These are phyloP conservation scores for Gastrophysa polygoni DNA, from an alignment of 2,888 invertebrate species.

Conservation along the genomic window DNA sequence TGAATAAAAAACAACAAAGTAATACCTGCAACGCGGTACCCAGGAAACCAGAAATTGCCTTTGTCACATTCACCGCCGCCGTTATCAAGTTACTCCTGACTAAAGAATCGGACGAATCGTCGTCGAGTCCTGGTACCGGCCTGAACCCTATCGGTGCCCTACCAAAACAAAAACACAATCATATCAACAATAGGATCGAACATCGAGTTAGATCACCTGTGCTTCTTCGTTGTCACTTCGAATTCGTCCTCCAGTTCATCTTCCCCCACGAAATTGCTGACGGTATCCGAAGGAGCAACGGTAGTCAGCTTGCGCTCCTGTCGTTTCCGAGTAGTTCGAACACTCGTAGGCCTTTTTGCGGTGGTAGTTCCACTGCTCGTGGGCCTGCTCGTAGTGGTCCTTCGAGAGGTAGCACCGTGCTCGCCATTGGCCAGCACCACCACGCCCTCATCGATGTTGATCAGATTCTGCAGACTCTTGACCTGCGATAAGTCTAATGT, in stretches of 20 bases:
- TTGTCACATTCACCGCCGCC: conserved; percentile 77
- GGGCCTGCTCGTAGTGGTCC: conserved; percentile 10
- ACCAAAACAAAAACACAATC: too few species aligned
- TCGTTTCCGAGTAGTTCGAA: conserved; percentile 34
- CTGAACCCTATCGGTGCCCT: conserved; percentile 52
- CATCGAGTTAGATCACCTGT: too few species aligned
- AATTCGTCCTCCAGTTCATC: conserved; percentile 24
- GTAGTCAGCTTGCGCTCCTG: conserved; percentile 39
- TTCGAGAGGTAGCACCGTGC: conserved; percentile 35
- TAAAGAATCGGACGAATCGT: conserved; percentile 47
- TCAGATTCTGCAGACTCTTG: conserved; percentile 47
- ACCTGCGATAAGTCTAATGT: conserved; percentile 49
- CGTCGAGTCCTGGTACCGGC: conserved; percentile 54
- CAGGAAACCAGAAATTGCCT: conserved; percentile 78
- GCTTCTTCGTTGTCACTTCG: neutral
- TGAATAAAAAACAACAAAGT: neutral
- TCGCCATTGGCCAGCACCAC: conserved; percentile 42
- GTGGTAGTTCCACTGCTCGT: conserved; percentile 4
- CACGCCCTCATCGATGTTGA: conserved; percentile 44
- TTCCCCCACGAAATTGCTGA: conserved; percentile 40
- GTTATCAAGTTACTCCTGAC: conserved; percentile 66
- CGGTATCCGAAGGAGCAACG: conserved; percentile 32
- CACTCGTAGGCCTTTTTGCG: conserved; percentile 14
- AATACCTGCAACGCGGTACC: conserved; percentile 79
- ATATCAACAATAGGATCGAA: too few species aligned